These are phyloP conservation scores for Aphodius sticticus DNA, from an alignment of 2,888 invertebrate genomes.

Conservation along the genomic window DNA sequence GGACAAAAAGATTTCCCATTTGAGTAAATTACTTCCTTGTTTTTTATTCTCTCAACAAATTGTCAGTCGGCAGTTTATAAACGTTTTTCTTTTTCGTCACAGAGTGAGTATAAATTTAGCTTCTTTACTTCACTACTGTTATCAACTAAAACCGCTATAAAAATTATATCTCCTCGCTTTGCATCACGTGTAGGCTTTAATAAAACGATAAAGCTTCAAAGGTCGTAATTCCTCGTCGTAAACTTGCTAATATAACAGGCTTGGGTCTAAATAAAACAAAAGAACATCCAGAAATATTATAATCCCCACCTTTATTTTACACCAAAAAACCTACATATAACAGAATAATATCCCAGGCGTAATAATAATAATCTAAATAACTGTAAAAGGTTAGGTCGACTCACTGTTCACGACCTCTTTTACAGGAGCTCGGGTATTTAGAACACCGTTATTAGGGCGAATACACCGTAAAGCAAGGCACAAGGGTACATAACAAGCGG, in stretches of 20 bases:
- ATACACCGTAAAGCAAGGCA: slow-evolving; percentile 79
- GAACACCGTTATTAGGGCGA: slow-evolving; percentile 79
- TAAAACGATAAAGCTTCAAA: not conserved
- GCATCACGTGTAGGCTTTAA: not conserved
- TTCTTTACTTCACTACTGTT: not conserved
- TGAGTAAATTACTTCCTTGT: not conserved
- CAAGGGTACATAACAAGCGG: slow-evolving; percentile 78
- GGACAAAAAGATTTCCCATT: not conserved
- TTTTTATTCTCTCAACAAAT: not conserved
- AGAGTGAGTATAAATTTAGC: no score
- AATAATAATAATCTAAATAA: slow-evolving; percentile 17
- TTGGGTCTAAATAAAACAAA: slow-evolving; percentile 8
- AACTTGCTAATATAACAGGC: not conserved
- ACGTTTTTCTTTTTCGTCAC: not conserved
- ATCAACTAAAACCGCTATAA: slow-evolving; percentile 12
- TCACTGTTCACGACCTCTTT: slow-evolving; percentile 12
- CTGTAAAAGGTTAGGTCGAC: slow-evolving; percentile 17
- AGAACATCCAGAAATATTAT: slow-evolving; percentile 20
- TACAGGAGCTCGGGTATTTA: slow-evolving; percentile 55
- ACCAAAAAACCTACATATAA: slow-evolving; percentile 9
- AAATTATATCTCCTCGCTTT: not conserved
- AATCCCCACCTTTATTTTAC: not conserved
- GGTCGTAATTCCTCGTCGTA: not conserved
- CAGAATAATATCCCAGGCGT: slow-evolving; percentile 11
- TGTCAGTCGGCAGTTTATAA: not conserved